Evolutionary conservation across 2,797 vertebrate species (phyloP).

Genomic region (Heterohyrax brucei): DNA sequence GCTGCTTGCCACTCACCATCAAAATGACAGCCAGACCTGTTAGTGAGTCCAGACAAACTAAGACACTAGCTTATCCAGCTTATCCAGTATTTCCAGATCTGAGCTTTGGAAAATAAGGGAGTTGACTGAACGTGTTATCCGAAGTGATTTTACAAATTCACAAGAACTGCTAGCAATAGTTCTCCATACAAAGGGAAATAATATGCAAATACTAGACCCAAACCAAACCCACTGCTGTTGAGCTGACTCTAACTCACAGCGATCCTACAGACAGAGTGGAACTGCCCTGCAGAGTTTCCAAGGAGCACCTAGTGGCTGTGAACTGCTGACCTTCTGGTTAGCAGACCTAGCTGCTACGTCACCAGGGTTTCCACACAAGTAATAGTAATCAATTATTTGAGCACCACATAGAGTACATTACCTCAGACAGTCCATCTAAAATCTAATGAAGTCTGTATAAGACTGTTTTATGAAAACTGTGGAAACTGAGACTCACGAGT

Average conservation of each 20-base stretch:
- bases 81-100: not conserved
- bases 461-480: not conserved
- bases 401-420: not conserved
- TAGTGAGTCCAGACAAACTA: not conserved
- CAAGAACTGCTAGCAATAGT: not conserved
- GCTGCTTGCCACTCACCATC: not conserved
- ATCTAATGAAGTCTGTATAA: not conserved
- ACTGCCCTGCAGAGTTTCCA: too few relatives aligned
- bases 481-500: not conserved
- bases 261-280: too few relatives aligned
- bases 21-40: slow-evolving; percentile 13
- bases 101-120: slow-evolving; percentile 38
- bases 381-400: not conserved
- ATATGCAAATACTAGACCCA: not conserved
- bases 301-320: too few relatives aligned
- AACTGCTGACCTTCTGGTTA: too few relatives aligned
- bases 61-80: slow-evolving; percentile 24
- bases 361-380: too few relatives aligned
- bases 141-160: slow-evolving; percentile 43
- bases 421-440: slow-evolving; percentile 10
- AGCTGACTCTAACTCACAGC: too few relatives aligned
- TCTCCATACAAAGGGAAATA: slow-evolving; percentile 42
- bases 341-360: too few relatives aligned
- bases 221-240: too few relatives aligned
- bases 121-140: not conserved